Evolutionary conservation across 2,113 vertebrate genomes (phyloP), one percentile per base, ranked within the genome.

Genomic region (Xyliphius kryptos): DNA sequence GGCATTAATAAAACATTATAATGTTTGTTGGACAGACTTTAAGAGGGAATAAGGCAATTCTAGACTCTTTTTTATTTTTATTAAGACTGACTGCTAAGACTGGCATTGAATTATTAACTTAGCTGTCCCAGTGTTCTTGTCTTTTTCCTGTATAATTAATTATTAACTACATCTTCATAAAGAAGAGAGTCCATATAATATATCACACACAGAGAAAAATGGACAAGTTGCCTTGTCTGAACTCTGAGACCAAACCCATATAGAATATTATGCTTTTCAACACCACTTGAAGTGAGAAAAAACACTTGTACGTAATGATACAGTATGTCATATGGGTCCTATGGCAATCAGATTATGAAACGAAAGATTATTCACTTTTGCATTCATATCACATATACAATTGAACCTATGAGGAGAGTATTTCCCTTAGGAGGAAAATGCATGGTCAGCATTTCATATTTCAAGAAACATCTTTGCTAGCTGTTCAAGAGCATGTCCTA

Each of bases 41-140:
- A 84, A 83, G 76, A 77, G 69, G 71, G 58, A 15, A 57, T 58
- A 72, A 56, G 72, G 61, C 62, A 71, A 79, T 75, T n/a, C n/a
- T n/a, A n/a, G n/a, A n/a, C 69, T 64, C 70, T 8, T 47, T n/a
- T n/a, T n/a, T n/a, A 69, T 72, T 77, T 73, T 75, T 77, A 69
- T 70, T 67, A 73, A 74, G 37, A 40, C 11, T n/a, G 22, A 48
- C 69, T 73, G 75, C 46, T 13, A 59, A 79, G 79, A 72, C 56
- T 57, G 60, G 71, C 80, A 72, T 82, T 87, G 76, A 84, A 84
- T 85, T 82, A 85, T 87, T 87, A 77, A 85, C 75, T 78, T 62
- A 70, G 69, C 78, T 75, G 77, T 81, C 78, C 82, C 79, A 77
- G 71, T 79, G 81, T 76, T 82, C 82, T 82, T 83, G 79, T 84